These are phyloP conservation scores for Teinopalpus imperialis DNA, from an alignment of 2,888 invertebrate genomes.

Conservation along the genomic window DNA sequence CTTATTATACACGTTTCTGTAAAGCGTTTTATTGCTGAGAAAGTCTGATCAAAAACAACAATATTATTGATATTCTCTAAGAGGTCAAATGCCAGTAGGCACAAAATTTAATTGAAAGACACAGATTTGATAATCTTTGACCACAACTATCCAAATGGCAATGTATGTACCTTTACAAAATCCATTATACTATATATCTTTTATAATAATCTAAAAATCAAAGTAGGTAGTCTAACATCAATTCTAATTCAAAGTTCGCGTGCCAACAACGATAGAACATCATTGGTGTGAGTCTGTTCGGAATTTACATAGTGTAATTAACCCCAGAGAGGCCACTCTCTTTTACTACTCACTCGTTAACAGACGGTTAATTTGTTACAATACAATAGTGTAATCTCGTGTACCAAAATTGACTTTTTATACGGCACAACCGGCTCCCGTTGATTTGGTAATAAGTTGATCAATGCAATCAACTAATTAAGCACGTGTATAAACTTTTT, in stretches of 20 bases:
- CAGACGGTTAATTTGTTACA: constrained; percentile 22
- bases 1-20: no score
- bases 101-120: no score
- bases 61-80: background rate
- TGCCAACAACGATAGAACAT: constrained; percentile 5
- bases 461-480: constrained; percentile 23
- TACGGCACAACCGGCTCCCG: constrained; percentile 14
- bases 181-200: constrained; percentile 3
- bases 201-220: constrained; percentile 3
- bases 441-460: constrained; percentile 21
- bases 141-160: background rate
- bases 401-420: constrained; percentile 22
- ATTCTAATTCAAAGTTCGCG: constrained; percentile 24
- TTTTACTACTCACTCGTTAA: constrained; percentile 23
- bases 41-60: no score
- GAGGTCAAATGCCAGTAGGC: background rate
- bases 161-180: background rate
- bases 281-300: constrained; percentile 7
- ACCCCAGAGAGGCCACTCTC: constrained; percentile 16
- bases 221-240: constrained; percentile 1
- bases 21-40: no score
- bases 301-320: constrained; percentile 18
- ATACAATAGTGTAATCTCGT: constrained; percentile 26
- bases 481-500: constrained; percentile 13
- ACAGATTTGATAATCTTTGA: no score